Conservation (phyloP, 2,113 vertebrate species). For the Pterocles burchelli region DNA sequence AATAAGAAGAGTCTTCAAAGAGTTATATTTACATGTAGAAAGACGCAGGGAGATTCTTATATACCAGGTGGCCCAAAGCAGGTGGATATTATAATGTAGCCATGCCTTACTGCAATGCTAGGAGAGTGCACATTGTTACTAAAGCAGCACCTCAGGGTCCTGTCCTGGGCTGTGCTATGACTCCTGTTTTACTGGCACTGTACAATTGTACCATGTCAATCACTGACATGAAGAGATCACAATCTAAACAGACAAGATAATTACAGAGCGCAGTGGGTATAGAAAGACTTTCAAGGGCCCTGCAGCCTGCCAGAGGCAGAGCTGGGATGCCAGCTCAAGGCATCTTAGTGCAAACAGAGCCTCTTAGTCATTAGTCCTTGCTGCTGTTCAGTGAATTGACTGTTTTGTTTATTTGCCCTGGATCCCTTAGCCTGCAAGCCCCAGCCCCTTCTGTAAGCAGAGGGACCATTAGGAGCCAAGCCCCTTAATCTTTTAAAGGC, state of each 20-base stretch:
- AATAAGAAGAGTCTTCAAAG: slow-evolving; percentile 15
- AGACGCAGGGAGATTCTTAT: not conserved
- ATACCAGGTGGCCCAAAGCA: slow-evolving; percentile 31
- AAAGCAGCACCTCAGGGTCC: slow-evolving; percentile 17
- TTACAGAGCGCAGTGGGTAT: not conserved
- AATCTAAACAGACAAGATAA: slow-evolving; percentile 27
- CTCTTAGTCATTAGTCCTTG: not conserved
- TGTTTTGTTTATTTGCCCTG: not conserved
- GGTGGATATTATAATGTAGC: not conserved
- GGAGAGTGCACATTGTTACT: not conserved
- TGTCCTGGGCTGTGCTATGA: not conserved
- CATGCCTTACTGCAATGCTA: not conserved
- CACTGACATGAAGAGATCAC: not conserved
- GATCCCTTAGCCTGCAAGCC: not conserved
- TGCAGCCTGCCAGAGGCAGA: not conserved
- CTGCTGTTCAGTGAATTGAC: not conserved
- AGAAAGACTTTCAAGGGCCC: not conserved
- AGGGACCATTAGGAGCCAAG: not conserved
- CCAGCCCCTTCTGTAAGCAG: not conserved
- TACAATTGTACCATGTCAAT: not conserved
- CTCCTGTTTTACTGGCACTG: slow-evolving; percentile 19
- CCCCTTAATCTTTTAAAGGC: not conserved
- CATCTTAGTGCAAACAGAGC: not conserved
- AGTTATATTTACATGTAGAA: slow-evolving; percentile 8
- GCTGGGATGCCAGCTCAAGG: not conserved